Evolutionary conservation across 2,113 vertebrate species (phyloP).

Genomic region (Percopsis transmontana): DNA sequence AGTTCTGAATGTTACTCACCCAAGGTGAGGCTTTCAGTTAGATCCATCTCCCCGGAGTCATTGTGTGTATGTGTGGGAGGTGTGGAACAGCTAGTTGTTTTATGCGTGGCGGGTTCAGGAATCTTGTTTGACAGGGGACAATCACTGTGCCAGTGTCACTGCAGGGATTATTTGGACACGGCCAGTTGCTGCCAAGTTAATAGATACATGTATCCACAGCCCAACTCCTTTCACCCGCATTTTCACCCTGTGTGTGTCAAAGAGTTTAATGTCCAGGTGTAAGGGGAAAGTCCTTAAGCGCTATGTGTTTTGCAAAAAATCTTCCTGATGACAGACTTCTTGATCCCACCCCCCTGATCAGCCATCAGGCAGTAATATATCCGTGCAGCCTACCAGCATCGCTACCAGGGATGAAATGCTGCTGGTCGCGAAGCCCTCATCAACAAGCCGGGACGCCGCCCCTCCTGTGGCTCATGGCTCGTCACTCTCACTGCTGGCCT

Average conservation of each 20-base stretch:
- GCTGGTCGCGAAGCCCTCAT: constrained; percentile 47
- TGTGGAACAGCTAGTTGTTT: background rate
- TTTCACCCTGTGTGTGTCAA: constrained; percentile 7
- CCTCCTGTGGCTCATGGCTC: constrained; percentile 2
- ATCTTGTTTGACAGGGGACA: constrained; percentile 9
- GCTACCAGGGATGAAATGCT: constrained; percentile 19
- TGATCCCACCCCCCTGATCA: background rate
- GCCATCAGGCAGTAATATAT: background rate
- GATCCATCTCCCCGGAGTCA: background rate
- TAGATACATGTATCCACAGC: constrained; percentile 62
- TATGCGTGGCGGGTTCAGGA: background rate
- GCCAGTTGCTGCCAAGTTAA: constrained; percentile 41
- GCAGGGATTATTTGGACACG: constrained; percentile 65
- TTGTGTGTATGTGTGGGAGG: background rate
- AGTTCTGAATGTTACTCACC: background rate
- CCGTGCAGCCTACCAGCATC: constrained; percentile 37
- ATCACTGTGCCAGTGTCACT: constrained; percentile 34
- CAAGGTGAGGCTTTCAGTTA: background rate
- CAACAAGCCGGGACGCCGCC: constrained; percentile 40
- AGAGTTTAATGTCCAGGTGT: constrained; percentile 60
- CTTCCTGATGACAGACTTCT: constrained; percentile 55
- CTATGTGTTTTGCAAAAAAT: constrained; percentile 28
- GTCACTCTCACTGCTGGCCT: constrained; percentile 48
- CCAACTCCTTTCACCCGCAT: constrained; percentile 28
- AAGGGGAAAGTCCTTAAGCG: constrained; percentile 49